phyloP scores from a whole-genome alignment of 2,797 vertebrate species.

The Muscicapa comitata region DNA sequence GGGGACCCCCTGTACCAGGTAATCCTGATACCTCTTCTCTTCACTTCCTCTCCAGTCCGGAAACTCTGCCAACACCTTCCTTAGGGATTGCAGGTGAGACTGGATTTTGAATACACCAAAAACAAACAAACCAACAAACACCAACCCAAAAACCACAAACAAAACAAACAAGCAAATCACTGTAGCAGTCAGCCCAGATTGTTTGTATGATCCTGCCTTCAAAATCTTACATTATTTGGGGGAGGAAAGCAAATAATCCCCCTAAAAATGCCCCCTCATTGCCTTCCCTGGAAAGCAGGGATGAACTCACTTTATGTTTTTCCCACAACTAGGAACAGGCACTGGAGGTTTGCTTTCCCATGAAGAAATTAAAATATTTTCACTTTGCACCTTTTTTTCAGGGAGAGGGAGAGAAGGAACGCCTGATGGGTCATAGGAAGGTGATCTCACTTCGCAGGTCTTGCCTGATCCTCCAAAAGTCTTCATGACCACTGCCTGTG shows the following conservation, averaged over 20 bases:
- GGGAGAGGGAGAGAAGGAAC: fast-evolving
- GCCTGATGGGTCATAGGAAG: not conserved
- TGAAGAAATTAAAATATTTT: not conserved
- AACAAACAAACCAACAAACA: no score
- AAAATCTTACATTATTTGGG: not conserved
- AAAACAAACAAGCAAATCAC: not conserved
- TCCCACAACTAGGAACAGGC: not conserved
- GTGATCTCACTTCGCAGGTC: not conserved
- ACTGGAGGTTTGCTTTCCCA: not conserved
- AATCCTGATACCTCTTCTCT: not conserved
- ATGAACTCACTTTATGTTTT: not conserved
- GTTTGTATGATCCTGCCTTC: not conserved
- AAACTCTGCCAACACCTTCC: not conserved
- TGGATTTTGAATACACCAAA: not conserved
- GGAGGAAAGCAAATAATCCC: not conserved
- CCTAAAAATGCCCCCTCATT: not conserved
- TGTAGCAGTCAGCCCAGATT: fast-evolving
- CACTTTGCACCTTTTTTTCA: not conserved
- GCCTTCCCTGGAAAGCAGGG: not conserved
- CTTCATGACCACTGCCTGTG: not conserved
- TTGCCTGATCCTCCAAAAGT: fast-evolving
- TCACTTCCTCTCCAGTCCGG: fast-evolving
- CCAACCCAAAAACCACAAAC: no score
- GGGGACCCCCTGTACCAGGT: not conserved
- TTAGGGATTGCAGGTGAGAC: not conserved